phyloP scores from a whole-genome alignment of 2,113 vertebrate genomes.

The Scatophagus argus region DNA sequence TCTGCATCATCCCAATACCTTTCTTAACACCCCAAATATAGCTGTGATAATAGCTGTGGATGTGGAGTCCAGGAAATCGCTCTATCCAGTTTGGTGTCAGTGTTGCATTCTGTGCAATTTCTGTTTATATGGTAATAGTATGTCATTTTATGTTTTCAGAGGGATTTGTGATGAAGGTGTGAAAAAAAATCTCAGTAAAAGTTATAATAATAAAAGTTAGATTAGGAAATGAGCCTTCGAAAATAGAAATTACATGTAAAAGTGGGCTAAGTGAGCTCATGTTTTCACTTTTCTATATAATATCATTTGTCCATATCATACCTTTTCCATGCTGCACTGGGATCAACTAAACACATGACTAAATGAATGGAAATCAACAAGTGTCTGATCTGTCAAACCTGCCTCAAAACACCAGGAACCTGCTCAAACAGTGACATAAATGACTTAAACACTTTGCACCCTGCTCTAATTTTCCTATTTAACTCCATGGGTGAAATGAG shows the following conservation, averaged over 20 bases:
- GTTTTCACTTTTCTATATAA: conserved; percentile 29
- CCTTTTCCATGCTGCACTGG: neutral
- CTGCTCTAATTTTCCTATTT: conserved; percentile 40
- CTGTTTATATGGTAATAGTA: conserved; percentile 67
- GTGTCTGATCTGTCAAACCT: conserved; percentile 38
- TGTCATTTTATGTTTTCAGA: conserved; percentile 49
- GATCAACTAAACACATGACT: conserved; percentile 21
- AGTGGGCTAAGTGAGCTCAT: neutral
- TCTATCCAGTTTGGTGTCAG: conserved; percentile 37
- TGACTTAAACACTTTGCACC: conserved; percentile 38
- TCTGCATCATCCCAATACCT: neutral
- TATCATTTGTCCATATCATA: too few species aligned
- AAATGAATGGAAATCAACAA: conserved; percentile 47
- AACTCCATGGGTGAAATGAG: conserved; percentile 46
- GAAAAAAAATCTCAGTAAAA: conserved; percentile 52
- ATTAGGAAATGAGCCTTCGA: conserved; percentile 36
- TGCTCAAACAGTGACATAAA: conserved; percentile 40
- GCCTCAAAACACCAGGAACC: conserved; percentile 39
- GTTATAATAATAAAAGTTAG: conserved; percentile 43
- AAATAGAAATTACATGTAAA: conserved; percentile 25
- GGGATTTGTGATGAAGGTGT: conserved; percentile 38
- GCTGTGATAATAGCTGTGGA: conserved; percentile 21
- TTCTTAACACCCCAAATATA: conserved; percentile 25
- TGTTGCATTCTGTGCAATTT: conserved; percentile 46
- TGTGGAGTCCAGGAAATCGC: conserved; percentile 48